Conservation (phyloP, 2,113 vertebrate genomes). For the Phalacrocorax carbo region DNA sequence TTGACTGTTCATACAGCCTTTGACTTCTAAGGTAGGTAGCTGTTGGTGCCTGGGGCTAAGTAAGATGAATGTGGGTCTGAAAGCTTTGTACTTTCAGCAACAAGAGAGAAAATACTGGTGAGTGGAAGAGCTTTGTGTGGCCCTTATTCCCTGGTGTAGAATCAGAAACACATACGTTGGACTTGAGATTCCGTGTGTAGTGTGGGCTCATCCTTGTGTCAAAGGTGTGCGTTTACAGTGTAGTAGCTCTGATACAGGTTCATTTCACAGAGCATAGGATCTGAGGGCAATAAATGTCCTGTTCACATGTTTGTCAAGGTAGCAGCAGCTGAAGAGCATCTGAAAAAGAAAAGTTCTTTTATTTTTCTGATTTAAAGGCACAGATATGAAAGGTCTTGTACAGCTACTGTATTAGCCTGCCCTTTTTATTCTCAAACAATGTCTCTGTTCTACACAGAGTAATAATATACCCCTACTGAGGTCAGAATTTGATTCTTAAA, state of each 20-base stretch:
- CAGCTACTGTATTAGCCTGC: not conserved
- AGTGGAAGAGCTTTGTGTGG: not conserved
- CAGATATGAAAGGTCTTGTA: not conserved
- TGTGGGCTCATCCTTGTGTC: not conserved
- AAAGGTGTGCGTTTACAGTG: not conserved
- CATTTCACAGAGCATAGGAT: not conserved
- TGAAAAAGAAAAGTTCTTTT: not conserved
- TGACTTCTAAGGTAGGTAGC: not conserved
- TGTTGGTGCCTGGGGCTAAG: not conserved
- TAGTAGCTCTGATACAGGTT: not conserved
- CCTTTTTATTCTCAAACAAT: not conserved
- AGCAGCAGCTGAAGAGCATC: not conserved
- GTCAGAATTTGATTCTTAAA: not conserved
- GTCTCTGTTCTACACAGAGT: not conserved
- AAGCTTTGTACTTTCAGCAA: not conserved
- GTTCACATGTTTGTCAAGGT: not conserved
- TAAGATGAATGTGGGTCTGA: not conserved
- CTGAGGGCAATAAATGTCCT: not conserved
- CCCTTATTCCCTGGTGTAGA: not conserved
- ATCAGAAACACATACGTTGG: rapidly evolving
- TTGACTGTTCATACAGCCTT: not conserved
- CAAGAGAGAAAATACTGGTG: not conserved
- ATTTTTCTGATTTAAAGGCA: not conserved
- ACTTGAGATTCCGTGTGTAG: not conserved
- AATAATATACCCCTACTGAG: not conserved